Evolutionary conservation across 2,888 invertebrate species (phyloP).

Genomic region (Patella ulyssiponensis): DNA sequence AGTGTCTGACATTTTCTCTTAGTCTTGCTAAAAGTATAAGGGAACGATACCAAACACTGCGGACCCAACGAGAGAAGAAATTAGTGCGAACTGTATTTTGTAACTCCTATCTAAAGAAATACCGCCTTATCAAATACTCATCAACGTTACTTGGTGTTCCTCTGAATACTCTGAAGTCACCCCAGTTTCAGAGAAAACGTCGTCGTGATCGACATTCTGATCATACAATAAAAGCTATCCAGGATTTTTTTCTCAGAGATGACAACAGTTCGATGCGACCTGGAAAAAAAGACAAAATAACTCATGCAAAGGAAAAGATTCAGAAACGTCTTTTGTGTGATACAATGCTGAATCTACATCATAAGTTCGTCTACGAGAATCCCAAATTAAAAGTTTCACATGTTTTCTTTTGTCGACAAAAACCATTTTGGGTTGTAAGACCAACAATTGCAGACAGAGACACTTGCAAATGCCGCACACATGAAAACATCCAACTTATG

Average conservation of each 20-base stretch:
- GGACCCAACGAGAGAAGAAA: no score
- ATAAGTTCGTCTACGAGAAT: conserved; percentile 33
- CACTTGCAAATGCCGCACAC: conserved; percentile 38
- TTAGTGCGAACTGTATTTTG: no score
- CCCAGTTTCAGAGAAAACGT: no score
- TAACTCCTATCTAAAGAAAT: no score
- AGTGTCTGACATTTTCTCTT: no score
- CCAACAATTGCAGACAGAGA: conserved; percentile 39
- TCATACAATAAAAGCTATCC: no score
- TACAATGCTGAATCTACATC: conserved; percentile 35
- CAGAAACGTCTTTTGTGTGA: conserved; percentile 38
- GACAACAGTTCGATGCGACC: conserved; percentile 40
- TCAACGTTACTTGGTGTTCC: no score
- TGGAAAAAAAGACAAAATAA: conserved; percentile 27
- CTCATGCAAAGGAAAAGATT: conserved; percentile 26
- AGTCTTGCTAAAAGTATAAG: no score
- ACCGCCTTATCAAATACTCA: no score
- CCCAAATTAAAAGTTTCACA: conserved; percentile 37
- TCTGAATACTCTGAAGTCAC: no score
- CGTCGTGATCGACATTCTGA: no score
- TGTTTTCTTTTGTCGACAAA: conserved; percentile 34
- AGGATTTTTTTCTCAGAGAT: conserved; percentile 22
- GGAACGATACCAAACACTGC: no score
- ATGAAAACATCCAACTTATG: conserved; percentile 36
- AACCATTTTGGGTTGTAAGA: conserved; percentile 38